Conservation (phyloP, 2,888 invertebrate species). For the Urechis unicinctus region DNA sequence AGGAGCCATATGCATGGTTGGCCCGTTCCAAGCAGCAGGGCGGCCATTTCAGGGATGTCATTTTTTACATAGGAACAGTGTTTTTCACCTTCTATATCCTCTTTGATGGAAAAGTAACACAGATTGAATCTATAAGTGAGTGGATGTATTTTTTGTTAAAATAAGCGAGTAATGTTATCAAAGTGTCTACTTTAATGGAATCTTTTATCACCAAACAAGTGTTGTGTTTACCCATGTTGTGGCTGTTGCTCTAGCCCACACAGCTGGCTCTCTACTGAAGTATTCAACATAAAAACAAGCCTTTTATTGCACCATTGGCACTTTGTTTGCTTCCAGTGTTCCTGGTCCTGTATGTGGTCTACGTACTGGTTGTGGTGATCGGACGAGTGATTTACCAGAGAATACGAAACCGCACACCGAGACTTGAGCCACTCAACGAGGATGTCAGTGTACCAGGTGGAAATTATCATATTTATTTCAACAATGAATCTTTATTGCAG, state of each 20-base stretch:
- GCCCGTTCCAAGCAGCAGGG: constrained; percentile 56
- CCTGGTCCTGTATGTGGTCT: constrained; percentile 52
- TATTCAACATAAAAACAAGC: too few species aligned
- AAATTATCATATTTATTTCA: neutral
- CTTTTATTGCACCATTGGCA: neutral
- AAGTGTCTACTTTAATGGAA: neutral
- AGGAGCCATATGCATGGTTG: constrained; percentile 56
- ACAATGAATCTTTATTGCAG: too few species aligned
- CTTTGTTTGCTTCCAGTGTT: constrained; percentile 37
- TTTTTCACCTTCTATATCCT: constrained; percentile 55
- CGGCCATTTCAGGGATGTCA: constrained; percentile 54
- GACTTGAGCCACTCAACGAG: too few species aligned
- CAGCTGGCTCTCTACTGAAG: too few species aligned
- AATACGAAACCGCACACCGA: too few species aligned
- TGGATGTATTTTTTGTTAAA: neutral
- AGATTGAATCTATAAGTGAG: constrained; percentile 53
- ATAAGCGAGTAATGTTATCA: neutral
- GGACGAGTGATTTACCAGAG: constrained; percentile 38
- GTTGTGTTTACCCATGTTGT: neutral
- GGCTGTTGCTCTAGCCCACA: too few species aligned
- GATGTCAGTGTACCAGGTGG: neutral
- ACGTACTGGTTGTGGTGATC: constrained; percentile 53
- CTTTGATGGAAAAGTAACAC: constrained; percentile 51
- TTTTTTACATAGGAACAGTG: constrained; percentile 54
- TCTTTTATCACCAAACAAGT: neutral